Conservation (phyloP, 2,797 vertebrate genomes). For the Anguilla marmorata region DNA sequence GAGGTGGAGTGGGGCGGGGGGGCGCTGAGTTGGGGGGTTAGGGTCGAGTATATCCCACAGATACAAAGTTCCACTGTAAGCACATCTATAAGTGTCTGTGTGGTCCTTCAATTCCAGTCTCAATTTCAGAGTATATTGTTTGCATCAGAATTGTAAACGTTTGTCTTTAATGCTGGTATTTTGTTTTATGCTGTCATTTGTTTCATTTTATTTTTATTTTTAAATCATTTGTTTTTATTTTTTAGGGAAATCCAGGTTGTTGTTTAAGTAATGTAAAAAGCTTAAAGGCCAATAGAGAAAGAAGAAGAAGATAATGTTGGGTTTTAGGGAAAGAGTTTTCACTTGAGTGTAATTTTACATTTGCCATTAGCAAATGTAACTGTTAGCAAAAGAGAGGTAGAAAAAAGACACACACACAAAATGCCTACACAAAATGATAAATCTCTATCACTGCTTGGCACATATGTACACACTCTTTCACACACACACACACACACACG, state of each 20-base stretch:
- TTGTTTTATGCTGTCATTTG: too few relatives aligned
- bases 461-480: background rate
- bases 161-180: background rate
- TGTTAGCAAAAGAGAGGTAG: background rate
- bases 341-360: background rate
- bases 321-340: background rate
- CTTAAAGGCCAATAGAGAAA: background rate
- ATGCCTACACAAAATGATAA: background rate
- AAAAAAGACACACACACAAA: background rate
- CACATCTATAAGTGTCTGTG: background rate
- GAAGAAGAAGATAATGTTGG: background rate
- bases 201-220: background rate
- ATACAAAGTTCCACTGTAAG: slow-evolving; percentile 21
- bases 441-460: background rate
- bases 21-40: background rate
- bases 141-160: background rate
- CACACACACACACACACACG: background rate
- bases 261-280: background rate
- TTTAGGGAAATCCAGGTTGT: background rate
- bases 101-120: background rate
- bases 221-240: background rate
- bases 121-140: background rate
- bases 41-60: background rate
- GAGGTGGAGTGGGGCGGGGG: slow-evolving; percentile 30
- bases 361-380: background rate